Base-by-base conservation (phyloP, 2,888 invertebrate species). In the Celastrina argiolus region DNA sequence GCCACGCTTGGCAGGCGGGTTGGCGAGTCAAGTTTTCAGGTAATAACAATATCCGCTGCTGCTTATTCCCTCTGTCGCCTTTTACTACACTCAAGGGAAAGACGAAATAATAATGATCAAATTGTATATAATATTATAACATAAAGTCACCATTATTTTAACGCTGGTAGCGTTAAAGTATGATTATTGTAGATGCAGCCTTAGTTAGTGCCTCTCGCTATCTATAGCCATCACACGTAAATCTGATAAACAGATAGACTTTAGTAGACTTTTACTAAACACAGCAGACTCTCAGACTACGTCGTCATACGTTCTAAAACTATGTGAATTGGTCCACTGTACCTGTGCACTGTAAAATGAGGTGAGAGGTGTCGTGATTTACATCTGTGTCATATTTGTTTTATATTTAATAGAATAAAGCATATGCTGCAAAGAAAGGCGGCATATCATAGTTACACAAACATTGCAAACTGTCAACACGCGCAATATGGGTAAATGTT, bases 231-330 rank as follows among this genome's bases (percentile, higher is more conserved):
- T 39, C 36, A 61, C 34, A 36, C 39, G 39, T 26, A 39, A 18
- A 61, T 18, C 61, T 39, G 61, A 61, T 39, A 61, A 36, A 22
- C 61, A 7, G 22, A 39, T 61, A 36, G 39, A 61, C 18, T 61
- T 61, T 61, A 58, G 58, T 16, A 58, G 31, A 58, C 31, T 58
- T 58, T 58, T 34, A 34, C 34, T 16, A 34, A 16, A n/a, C n/a
- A n/a, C n/a, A 34, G 31, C 59, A 51, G 22, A 34, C 59, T 58
- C 45, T 45, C 31, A 58, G 58, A 22, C 26, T 51, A 26, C 14
- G 51, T 51, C 12, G 22, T 51, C 22, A 12, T 51, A 16, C 2
- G 5, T 51, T 18, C 51, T 45, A 18, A 18, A 12, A 4, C 51
- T 51, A 51, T 51, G 51, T 51, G 22, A 51, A 51, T 5, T 51